Conservation (phyloP, 2,113 vertebrate species). For the Muntiacus reevesi region DNA sequence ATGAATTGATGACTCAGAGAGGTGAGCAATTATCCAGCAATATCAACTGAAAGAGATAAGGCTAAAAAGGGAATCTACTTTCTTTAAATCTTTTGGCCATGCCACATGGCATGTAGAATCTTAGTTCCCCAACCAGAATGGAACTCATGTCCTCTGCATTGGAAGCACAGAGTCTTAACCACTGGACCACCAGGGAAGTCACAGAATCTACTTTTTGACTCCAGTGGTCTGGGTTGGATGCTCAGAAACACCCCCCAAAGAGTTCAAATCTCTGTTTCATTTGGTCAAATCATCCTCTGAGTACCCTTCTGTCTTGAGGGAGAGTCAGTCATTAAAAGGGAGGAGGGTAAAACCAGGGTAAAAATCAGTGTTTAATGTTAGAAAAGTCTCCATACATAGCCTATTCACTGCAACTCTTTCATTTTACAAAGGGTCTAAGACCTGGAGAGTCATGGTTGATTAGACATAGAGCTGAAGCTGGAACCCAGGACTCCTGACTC, state of each 20-base stretch:
- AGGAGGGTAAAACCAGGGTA: not conserved
- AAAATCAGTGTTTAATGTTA: not conserved
- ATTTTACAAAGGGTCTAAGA: conserved; percentile 9
- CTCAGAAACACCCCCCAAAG: conserved; percentile 33
- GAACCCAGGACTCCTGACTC: not conserved
- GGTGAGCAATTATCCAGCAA: conserved; percentile 20
- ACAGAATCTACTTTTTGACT: conserved; percentile 24
- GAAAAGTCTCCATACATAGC: not conserved
- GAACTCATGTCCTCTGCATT: not conserved
- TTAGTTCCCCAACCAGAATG: not conserved
- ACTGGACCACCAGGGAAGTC: not conserved
- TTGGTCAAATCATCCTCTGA: conserved; percentile 6
- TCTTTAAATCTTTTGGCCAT: not conserved
- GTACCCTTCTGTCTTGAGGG: not conserved
- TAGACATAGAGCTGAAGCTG: not conserved
- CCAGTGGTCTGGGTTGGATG: conserved; percentile 24
- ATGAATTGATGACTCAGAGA: conserved; percentile 55
- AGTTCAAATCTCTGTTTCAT: conserved; percentile 25
- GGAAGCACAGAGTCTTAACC: not conserved
- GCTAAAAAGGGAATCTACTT: conserved; percentile 26
- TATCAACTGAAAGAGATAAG: not conserved
- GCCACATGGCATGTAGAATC: not conserved
- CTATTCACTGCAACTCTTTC: not conserved
- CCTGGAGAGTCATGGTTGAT: not conserved
- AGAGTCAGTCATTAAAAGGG: conserved; percentile 22